phyloP scores from a whole-genome alignment of 2,113 vertebrate genomes.

The Pampusana beccarii region DNA sequence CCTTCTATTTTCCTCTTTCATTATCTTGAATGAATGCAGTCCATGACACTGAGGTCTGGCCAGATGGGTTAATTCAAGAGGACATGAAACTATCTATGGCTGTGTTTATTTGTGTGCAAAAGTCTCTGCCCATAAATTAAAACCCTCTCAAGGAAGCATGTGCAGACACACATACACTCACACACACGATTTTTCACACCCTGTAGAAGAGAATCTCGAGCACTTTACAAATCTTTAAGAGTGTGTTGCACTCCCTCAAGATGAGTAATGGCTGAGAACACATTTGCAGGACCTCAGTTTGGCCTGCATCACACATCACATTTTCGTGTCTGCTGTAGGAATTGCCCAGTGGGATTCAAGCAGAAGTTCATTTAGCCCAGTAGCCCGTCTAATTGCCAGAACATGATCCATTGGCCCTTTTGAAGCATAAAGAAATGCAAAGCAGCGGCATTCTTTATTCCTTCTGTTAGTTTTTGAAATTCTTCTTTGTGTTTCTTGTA shows the following conservation, averaged over 20 bases:
- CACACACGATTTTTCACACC: not conserved
- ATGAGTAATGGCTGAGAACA: conserved; percentile 31
- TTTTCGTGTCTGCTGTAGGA: not conserved
- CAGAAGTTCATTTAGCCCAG: conserved; percentile 11
- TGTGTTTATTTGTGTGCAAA: not conserved
- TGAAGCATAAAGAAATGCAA: not conserved
- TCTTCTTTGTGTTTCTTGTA: not conserved
- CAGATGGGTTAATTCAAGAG: conserved; percentile 6
- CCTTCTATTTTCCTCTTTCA: not conserved
- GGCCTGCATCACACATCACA: conserved; percentile 20
- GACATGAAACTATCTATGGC: not conserved
- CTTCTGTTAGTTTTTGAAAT: not conserved
- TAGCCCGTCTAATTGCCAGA: not conserved
- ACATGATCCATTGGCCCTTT: not conserved
- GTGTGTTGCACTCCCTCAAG: not conserved
- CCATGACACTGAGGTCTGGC: not conserved
- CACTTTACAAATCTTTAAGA: conserved; percentile 53
- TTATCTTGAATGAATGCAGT: not conserved
- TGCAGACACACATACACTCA: not conserved
- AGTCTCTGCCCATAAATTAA: conserved; percentile 19
- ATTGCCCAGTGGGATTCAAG: not conserved
- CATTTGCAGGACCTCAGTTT: conserved; percentile 11
- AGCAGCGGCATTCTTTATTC: not conserved
- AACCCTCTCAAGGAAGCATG: not conserved
- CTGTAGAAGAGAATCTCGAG: conserved; percentile 20